Evolutionary conservation across 2,797 vertebrate genomes (phyloP), one percentile per base, ranked within the genome.

Genomic region (Tenualosa ilisha): DNA sequence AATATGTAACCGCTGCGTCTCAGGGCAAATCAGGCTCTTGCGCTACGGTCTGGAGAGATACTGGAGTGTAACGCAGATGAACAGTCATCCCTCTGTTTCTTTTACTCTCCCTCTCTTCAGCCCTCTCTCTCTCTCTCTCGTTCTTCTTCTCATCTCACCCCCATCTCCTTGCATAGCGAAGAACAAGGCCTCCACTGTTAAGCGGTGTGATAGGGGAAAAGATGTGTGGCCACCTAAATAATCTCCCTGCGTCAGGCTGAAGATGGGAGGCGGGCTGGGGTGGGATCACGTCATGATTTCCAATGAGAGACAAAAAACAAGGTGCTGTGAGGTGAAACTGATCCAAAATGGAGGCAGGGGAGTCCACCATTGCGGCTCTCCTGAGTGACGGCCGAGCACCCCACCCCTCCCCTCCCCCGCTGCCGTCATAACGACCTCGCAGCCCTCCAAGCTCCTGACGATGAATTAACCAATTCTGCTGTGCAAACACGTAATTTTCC

Each of bases 121-220:
- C 65, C 15, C 72, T 79, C 72, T 37, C 72, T 79, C 72, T 7
- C 68, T 20, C 37, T n/a, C 72, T 79, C 72, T 37, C 72, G 8
- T 9, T 6, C 20, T 20, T 2, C 31, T 40, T 37, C 68, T 72
- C 11, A 72, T 72, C 26, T 75, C 37, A 17, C 68, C 68, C 37
- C 40, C 72, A 79, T 79, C 40, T 40, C 68, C 68, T 46, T 6
- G 40, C 72, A 43, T 20, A 22, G 72, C 7, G 1, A 9, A 37
- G 37, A 79, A 79, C 72, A 79, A 79, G 37, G 72, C 40, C 72
- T 46, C 7, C 40, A 79, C 37, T 79, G 72, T 79, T 79, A 17
- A 20, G 72, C 9, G 17, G 72, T 40, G 26, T 26, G n/a, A 79
- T 17, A 8, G 40, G 40, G 40, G 17, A 6, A n/a, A 40, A 22